A percentile compares a stretch with the other conserved stretches of the same genome.
Conservation (phyloP, 2,888 invertebrate genomes). For the Spodoptera exigua region DNA sequence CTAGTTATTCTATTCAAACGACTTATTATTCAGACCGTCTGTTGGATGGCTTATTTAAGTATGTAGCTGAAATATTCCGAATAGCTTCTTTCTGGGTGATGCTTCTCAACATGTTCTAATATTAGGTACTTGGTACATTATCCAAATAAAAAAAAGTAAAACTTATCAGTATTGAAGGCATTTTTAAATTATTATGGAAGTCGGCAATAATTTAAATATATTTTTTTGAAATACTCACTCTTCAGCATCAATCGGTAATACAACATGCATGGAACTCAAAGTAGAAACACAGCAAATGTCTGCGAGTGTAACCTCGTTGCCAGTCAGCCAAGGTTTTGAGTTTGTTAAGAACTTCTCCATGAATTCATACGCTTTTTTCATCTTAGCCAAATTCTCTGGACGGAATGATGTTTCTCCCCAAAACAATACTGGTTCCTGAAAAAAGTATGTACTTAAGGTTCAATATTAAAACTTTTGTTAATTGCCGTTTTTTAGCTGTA, state of each 20-base stretch:
- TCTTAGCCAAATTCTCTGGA: slow-evolving; percentile 66
- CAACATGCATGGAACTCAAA: slow-evolving; percentile 79
- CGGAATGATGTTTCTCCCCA: slow-evolving; percentile 60
- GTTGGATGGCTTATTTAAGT: too few relatives aligned
- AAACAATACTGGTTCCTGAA: slow-evolving; percentile 68
- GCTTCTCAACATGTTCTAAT: too few relatives aligned
- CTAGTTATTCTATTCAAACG: too few relatives aligned
- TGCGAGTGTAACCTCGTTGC: slow-evolving; percentile 89
- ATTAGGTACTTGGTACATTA: too few relatives aligned
- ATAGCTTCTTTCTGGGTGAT: too few relatives aligned
- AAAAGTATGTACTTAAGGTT: slow-evolving; percentile 22
- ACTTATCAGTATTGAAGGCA: too few relatives aligned
- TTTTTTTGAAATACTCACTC: slow-evolving; percentile 65
- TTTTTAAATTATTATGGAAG: too few relatives aligned
- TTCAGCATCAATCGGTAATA: slow-evolving; percentile 69
- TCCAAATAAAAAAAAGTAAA: too few relatives aligned
- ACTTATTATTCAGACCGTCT: too few relatives aligned
- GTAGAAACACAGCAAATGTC: slow-evolving; percentile 89
- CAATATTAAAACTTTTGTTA: not conserved
- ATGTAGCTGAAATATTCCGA: too few relatives aligned
- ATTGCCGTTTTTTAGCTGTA: too few relatives aligned
- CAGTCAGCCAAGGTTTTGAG: slow-evolving; percentile 84
- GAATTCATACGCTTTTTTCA: slow-evolving; percentile 66
- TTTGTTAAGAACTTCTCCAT: slow-evolving; percentile 86
- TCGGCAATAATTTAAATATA: too few relatives aligned